A percentile compares a stretch with the other conserved stretches of the same genome.
Evolutionary conservation across 2,888 invertebrate species (phyloP).

Genomic region (Unio pictorum): DNA sequence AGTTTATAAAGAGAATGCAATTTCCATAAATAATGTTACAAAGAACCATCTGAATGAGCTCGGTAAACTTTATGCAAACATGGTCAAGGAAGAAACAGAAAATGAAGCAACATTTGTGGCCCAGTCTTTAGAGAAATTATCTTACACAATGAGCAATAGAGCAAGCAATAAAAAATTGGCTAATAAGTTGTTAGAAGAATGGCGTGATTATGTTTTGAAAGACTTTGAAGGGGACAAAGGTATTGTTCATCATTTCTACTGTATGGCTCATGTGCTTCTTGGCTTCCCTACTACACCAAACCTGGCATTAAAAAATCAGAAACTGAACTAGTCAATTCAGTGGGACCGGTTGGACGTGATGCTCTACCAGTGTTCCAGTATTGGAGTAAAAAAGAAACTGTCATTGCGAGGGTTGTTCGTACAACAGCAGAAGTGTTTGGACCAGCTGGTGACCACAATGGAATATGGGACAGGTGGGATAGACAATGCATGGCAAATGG

Average conservation of each 20-base stretch:
- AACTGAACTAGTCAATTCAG: too few species aligned
- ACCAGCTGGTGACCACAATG: conserved; percentile 24
- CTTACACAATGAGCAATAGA: too few species aligned
- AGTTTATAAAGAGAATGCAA: too few species aligned
- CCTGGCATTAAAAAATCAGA: conserved; percentile 4
- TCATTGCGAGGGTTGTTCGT: conserved; percentile 13
- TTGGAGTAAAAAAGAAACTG: conserved; percentile 25
- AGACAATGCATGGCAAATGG: conserved; percentile 22
- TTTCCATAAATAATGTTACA: too few species aligned
- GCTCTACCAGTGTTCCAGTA: conserved; percentile 14
- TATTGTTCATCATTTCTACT: conserved; percentile 11
- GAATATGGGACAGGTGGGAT: conserved; percentile 26
- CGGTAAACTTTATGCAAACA: too few species aligned
- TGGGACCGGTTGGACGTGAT: too few species aligned
- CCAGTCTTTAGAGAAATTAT: too few species aligned
- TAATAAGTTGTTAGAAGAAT: too few species aligned
- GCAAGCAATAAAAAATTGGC: too few species aligned
- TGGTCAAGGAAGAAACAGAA: too few species aligned
- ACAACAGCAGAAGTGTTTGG: conserved; percentile 23
- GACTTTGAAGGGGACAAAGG: not conserved
- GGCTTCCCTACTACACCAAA: conserved; percentile 11
- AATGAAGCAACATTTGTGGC: too few species aligned
- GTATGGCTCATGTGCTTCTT: conserved; percentile 24
- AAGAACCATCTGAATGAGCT: too few species aligned
- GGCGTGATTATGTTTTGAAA: conserved; percentile 9